Evolutionary conservation across 2,888 invertebrate genomes (phyloP).

Genomic region (Drosophila fungiperda): DNA sequence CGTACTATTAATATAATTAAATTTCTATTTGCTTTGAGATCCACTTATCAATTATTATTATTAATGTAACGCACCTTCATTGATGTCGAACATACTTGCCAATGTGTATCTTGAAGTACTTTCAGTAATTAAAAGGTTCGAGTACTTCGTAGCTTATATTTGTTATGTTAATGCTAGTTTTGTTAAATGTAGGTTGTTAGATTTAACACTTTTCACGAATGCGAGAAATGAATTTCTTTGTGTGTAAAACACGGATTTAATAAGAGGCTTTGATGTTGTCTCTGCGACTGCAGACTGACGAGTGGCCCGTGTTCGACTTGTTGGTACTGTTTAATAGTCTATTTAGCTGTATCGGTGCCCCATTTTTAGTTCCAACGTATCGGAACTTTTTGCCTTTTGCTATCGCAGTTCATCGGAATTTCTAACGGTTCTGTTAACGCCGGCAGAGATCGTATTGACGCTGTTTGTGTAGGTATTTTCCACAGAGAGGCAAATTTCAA

Average conservation of each 20-base stretch:
- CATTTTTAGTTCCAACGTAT: neutral
- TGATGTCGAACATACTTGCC: slow-evolving; percentile 44
- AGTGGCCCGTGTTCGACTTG: slow-evolving; percentile 20
- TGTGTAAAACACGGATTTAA: slow-evolving; percentile 1
- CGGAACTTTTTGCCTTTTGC: slow-evolving; percentile 1
- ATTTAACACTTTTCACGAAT: slow-evolving; percentile 38
- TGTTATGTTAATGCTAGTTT: neutral
- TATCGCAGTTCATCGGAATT: slow-evolving; percentile 7
- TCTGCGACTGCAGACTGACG: slow-evolving; percentile 29
- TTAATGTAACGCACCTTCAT: slow-evolving; percentile 44
- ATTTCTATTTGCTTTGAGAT: slow-evolving; percentile 14
- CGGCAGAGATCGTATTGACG: neutral
- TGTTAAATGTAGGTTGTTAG: slow-evolving; percentile 33
- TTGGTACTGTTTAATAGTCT: slow-evolving; percentile 29
- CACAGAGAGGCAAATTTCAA: neutral
- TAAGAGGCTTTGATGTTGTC: slow-evolving; percentile 29
- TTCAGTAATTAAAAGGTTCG: slow-evolving; percentile 16
- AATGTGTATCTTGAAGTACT: slow-evolving; percentile 28
- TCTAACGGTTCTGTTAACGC: neutral
- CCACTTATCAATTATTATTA: slow-evolving; percentile 21
- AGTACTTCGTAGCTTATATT: slow-evolving; percentile 16
- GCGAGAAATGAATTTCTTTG: slow-evolving; percentile 10
- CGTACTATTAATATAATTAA: neutral
- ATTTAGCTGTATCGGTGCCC: neutral
- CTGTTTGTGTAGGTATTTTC: neutral